phyloP scores from a whole-genome alignment of 2,113 vertebrate genomes.

The Capra hircus region DNA sequence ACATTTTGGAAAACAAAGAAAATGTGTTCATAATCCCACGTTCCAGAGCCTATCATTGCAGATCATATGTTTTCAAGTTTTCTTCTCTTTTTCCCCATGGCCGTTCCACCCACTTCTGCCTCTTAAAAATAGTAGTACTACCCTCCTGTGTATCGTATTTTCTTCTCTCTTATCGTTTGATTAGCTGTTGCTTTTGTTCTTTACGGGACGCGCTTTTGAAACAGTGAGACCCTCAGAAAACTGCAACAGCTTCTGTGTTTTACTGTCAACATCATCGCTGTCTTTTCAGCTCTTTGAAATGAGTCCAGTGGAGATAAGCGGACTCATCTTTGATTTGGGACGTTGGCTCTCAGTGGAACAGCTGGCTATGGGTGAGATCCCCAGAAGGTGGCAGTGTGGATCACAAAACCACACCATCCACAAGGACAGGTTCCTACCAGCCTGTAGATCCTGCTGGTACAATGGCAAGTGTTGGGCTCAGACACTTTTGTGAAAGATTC shows the following conservation, averaged over 20 bases:
- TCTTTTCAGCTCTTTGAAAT: background rate
- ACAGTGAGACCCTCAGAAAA: background rate
- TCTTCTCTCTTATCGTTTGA: background rate
- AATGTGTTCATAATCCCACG: background rate
- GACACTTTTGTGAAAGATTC: background rate
- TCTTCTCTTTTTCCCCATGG: background rate
- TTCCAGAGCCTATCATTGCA: background rate
- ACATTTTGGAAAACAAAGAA: background rate
- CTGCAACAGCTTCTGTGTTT: background rate
- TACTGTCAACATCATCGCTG: background rate
- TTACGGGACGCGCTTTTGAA: background rate
- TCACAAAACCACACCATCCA: background rate
- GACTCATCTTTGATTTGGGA: background rate
- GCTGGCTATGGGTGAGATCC: background rate
- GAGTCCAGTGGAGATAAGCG: background rate
- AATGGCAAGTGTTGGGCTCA: background rate
- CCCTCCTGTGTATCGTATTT: background rate
- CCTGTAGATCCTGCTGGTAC: background rate
- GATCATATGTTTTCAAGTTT: background rate
- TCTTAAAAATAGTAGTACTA: background rate
- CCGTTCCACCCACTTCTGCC: background rate
- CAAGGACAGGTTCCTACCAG: background rate
- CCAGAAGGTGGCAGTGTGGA: slow-evolving; percentile 69
- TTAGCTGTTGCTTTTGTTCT: background rate
- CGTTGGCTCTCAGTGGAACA: background rate